phyloP scores from a whole-genome alignment of 2,113 vertebrate species.

The Psilopogon haemacephalus region DNA sequence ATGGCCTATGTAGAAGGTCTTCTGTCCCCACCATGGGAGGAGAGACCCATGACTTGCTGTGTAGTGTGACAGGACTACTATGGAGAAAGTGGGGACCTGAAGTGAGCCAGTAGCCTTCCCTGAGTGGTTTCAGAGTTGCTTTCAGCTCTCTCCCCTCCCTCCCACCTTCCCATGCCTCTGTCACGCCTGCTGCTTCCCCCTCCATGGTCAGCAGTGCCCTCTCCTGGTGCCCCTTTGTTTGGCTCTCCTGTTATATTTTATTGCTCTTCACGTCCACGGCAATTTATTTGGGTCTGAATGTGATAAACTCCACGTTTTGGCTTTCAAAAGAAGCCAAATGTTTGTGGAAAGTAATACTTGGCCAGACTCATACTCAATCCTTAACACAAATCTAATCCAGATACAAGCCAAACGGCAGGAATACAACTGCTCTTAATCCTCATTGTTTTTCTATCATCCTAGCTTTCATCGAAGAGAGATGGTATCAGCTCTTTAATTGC shows the following conservation, averaged over 20 bases:
- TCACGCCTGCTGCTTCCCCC: background rate
- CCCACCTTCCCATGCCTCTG: background rate
- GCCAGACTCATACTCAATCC: constrained; percentile 38
- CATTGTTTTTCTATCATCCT: background rate
- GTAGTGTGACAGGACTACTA: background rate
- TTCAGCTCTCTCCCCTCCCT: background rate
- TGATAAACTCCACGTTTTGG: constrained; percentile 49
- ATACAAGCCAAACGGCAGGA: constrained; percentile 39
- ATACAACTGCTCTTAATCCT: constrained; percentile 28
- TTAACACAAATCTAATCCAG: constrained; percentile 65
- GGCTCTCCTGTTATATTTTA: background rate
- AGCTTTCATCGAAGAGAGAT: background rate
- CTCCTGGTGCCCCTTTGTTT: background rate
- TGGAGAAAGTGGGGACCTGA: background rate
- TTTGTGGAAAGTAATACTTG: constrained; percentile 58
- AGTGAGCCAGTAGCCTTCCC: background rate
- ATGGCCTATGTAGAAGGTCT: too few species aligned
- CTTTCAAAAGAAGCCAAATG: constrained; percentile 23
- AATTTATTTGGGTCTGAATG: constrained; percentile 44
- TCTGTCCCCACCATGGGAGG: background rate
- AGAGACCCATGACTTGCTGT: background rate
- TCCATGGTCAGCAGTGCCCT: fast-evolving
- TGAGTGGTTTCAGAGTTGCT: background rate
- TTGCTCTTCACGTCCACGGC: background rate
- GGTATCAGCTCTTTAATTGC: background rate